Conservation (phyloP, 2,113 vertebrate species). For the Sciurus niger region DNA sequence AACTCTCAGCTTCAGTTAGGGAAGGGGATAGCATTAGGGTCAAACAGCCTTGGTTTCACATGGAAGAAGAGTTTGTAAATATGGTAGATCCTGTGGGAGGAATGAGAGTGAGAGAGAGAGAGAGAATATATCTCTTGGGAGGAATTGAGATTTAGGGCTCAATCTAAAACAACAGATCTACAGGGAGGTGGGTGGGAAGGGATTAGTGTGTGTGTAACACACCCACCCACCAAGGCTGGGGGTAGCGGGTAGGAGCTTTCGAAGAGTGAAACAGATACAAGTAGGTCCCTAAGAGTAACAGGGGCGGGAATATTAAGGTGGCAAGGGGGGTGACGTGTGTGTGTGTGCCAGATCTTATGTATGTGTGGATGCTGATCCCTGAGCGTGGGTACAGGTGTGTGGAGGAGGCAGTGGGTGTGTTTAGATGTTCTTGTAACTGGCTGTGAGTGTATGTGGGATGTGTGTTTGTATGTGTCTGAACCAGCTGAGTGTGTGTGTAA, state of each 20-base stretch:
- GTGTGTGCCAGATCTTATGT: background rate
- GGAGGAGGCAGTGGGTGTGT: constrained; percentile 12
- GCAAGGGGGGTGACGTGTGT: background rate
- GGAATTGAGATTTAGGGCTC: constrained; percentile 65
- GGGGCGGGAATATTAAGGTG: background rate
- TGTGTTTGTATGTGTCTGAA: constrained; percentile 2
- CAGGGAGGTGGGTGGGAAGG: constrained; percentile 41
- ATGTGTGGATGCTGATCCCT: background rate
- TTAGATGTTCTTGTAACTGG: constrained; percentile 18
- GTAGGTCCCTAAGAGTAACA: background rate
- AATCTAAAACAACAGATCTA: constrained; percentile 68
- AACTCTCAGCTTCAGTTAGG: background rate
- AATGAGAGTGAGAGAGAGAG: too few species aligned
- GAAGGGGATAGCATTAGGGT: constrained; percentile 19
- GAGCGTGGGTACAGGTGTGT: background rate
- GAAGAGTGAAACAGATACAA: background rate
- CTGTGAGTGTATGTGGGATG: background rate
- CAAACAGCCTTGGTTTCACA: background rate
- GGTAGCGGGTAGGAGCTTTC: constrained; percentile 36
- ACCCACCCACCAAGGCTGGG: constrained; percentile 62
- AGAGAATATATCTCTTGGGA: background rate
- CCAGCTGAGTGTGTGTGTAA: background rate
- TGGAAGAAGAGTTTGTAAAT: constrained; percentile 66
- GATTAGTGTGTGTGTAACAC: constrained; percentile 70
- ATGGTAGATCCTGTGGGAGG: constrained; percentile 38